These are phyloP conservation scores for Anguilla pacifica DNA, from an alignment of 2,797 vertebrate species.

Conservation along the genomic window DNA sequence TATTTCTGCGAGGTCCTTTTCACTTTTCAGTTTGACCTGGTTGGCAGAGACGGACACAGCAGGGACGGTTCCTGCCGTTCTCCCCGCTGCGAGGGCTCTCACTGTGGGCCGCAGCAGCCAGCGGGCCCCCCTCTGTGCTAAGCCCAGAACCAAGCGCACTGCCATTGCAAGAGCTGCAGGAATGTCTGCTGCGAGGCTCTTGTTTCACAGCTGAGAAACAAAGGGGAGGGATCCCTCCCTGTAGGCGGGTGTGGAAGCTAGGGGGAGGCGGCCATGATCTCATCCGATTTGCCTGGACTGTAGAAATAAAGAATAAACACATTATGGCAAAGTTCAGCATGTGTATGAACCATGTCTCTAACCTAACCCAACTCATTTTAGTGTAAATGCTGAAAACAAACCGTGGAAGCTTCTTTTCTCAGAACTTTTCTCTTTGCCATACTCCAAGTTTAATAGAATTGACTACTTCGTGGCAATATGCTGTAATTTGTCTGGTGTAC, in stretches of 20 bases:
- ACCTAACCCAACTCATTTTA: too few relatives aligned
- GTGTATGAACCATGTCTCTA: too few relatives aligned
- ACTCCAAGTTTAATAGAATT: too few relatives aligned
- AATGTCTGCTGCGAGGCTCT: slow-evolving; percentile 31
- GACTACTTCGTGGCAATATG: too few relatives aligned
- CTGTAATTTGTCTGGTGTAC: too few relatives aligned
- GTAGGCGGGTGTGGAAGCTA: neutral
- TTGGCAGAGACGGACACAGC: slow-evolving; percentile 18
- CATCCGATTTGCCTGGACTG: too few relatives aligned
- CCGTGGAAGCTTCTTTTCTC: too few relatives aligned
- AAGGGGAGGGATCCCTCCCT: slow-evolving; percentile 46
- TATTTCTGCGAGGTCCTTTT: slow-evolving; percentile 63
- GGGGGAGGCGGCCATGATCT: neutral
- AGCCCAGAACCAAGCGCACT: slow-evolving; percentile 35
- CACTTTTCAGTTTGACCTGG: slow-evolving; percentile 52
- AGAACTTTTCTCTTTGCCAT: too few relatives aligned
- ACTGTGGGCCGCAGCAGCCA: slow-evolving; percentile 14
- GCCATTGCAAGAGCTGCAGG: slow-evolving; percentile 55
- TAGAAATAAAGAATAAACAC: too few relatives aligned
- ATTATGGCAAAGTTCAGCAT: too few relatives aligned
- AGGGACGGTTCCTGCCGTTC: slow-evolving; percentile 25
- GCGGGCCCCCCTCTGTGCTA: slow-evolving; percentile 11
- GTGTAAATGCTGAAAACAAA: too few relatives aligned
- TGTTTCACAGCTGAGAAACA: slow-evolving; percentile 33
- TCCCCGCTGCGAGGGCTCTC: slow-evolving; percentile 16